Evolutionary conservation across 2,113 vertebrate genomes (phyloP).

Genomic region (Rana temporaria): DNA sequence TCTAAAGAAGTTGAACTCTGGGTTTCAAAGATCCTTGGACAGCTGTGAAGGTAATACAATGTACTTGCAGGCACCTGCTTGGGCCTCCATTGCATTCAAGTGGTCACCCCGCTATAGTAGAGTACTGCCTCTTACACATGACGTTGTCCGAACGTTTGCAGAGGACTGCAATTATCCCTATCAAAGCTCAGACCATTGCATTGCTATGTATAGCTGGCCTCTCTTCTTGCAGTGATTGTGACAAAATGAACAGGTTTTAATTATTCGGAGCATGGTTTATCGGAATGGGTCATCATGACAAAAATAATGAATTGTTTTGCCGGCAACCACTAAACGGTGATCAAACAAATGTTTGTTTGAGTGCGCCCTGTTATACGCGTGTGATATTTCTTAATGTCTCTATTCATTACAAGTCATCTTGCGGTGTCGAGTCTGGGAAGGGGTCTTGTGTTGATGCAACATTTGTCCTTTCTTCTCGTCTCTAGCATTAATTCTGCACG

Average conservation of each 20-base stretch:
- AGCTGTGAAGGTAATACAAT: too few species aligned
- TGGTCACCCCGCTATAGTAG: too few species aligned
- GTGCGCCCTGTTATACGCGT: not conserved
- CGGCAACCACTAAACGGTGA: not conserved
- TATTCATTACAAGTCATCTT: not conserved
- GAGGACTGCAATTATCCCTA: too few species aligned
- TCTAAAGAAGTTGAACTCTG: too few species aligned
- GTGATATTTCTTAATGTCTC: not conserved
- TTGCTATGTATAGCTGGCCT: too few species aligned
- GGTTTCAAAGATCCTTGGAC: too few species aligned
- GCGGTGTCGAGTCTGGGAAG: not conserved
- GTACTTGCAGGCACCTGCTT: too few species aligned
- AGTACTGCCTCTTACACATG: too few species aligned
- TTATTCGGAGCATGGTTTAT: not conserved
- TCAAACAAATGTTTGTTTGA: not conserved
- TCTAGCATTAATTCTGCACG: conserved; percentile 11
- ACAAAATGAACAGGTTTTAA: not conserved
- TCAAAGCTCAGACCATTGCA: too few species aligned
- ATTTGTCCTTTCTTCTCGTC: conserved; percentile 5
- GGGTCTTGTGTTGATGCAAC: not conserved
- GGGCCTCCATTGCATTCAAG: too few species aligned
- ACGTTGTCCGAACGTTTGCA: too few species aligned
- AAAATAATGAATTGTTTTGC: not conserved
- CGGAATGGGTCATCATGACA: not conserved
- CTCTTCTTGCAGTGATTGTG: too few species aligned